Evolutionary conservation across 2,113 vertebrate genomes (phyloP).

Genomic region (Corythaeola cristata): DNA sequence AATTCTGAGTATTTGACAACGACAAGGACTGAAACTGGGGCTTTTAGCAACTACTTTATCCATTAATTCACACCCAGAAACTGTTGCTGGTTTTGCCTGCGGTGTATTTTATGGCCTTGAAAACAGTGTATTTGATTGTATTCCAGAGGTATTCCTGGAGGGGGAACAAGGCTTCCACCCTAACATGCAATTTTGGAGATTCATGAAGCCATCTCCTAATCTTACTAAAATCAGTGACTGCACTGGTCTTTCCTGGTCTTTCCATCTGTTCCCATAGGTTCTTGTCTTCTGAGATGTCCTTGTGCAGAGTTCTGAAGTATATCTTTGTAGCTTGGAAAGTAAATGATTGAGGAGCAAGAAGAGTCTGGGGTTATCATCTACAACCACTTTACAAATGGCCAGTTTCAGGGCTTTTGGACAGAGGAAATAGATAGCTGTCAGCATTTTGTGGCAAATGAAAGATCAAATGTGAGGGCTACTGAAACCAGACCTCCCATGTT

Average conservation of each 20-base stretch:
- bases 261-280: not conserved
- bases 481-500: conserved; percentile 40
- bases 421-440: not conserved
- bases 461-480: not conserved
- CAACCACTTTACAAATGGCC: not conserved
- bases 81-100: not conserved
- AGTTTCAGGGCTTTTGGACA: not conserved
- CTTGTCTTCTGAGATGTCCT: not conserved
- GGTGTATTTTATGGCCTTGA: not conserved
- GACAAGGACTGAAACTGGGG: not conserved
- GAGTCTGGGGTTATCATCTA: not conserved
- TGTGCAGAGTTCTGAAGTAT: not conserved
- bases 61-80: not conserved
- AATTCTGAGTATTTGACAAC: not conserved
- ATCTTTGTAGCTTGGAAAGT: not conserved
- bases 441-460: not conserved
- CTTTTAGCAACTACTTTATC: not conserved
- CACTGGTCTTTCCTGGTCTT: not conserved
- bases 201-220: not conserved
- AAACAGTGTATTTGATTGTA: not conserved
- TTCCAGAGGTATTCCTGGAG: not conserved
- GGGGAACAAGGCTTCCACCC: not conserved
- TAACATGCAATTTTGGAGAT: not conserved
- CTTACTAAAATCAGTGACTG: not conserved
- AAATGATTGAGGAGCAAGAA: not conserved